These are phyloP conservation scores for Periplaneta americana DNA, from an alignment of 1,140 invertebrate genomes.

Conservation along the genomic window DNA sequence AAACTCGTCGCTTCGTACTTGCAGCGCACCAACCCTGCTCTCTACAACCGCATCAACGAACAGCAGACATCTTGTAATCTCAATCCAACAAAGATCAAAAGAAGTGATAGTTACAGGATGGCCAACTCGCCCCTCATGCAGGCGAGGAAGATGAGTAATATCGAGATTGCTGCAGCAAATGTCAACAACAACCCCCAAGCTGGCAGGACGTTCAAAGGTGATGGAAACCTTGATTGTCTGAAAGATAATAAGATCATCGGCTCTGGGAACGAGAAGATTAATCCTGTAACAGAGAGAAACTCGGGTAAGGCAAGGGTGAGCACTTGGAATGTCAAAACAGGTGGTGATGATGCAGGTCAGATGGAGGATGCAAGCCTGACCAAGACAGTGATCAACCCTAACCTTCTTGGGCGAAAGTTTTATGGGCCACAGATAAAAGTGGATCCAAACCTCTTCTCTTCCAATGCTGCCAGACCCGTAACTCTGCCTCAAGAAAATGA, in stretches of 20 bases:
- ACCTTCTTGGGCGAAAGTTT: slow-evolving; percentile 19
- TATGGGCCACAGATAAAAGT: slow-evolving; percentile 21
- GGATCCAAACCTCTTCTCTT: slow-evolving; percentile 12
- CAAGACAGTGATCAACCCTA: slow-evolving; percentile 19
- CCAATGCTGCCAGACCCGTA: not conserved
- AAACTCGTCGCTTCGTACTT: slow-evolving; percentile 11
- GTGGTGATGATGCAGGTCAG: not conserved
- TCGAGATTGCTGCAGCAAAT: slow-evolving; percentile 13
- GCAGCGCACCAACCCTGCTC: slow-evolving; percentile 8
- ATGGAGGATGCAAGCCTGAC: not conserved
- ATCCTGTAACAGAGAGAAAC: not conserved
- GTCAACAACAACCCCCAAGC: not conserved
- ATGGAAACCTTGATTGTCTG: not conserved
- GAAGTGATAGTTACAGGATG: slow-evolving; percentile 80
- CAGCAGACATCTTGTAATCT: not conserved
- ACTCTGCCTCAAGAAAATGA: slow-evolving; percentile 11
- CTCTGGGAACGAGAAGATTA: not conserved
- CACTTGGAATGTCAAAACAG: not conserved
- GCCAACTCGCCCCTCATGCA: slow-evolving; percentile 59
- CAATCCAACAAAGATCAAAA: slow-evolving; percentile 52
- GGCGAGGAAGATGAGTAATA: slow-evolving; percentile 18
- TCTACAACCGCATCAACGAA: slow-evolving; percentile 13
- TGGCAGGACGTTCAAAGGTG: not conserved
- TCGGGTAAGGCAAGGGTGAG: not conserved
- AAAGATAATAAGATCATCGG: not conserved